A percentile compares a stretch with the other conserved stretches of the same genome.
phyloP scores from a whole-genome alignment of 2,113 vertebrate genomes.

The Pristiophorus japonicus region DNA sequence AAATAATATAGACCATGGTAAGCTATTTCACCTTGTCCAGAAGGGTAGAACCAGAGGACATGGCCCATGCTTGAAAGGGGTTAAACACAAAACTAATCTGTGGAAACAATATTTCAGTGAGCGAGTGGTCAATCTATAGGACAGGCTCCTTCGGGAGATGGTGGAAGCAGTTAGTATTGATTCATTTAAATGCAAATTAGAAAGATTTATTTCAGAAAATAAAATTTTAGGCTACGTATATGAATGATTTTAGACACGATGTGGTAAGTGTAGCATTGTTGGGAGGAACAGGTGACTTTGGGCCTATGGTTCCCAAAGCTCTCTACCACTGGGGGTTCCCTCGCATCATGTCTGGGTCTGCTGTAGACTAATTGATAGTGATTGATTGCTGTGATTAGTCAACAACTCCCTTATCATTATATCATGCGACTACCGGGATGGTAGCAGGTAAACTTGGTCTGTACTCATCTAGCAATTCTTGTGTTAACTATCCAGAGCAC shows the following conservation, averaged over 20 bases:
- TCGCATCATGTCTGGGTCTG: background rate
- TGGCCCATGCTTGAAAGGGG: background rate
- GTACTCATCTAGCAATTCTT: too few relatives aligned
- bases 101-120: background rate
- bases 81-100: background rate
- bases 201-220: too few relatives aligned
- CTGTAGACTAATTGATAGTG: background rate
- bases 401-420: too few relatives aligned
- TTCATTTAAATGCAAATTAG: too few relatives aligned
- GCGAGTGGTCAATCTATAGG: too few relatives aligned
- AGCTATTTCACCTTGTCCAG: background rate
- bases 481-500: too few relatives aligned
- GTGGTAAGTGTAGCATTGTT: too few relatives aligned
- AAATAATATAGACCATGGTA: background rate
- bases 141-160: background rate
- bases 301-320: too few relatives aligned
- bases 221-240: background rate
- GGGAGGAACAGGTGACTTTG: too few relatives aligned
- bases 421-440: too few relatives aligned
- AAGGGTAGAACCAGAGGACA: background rate
- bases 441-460: too few relatives aligned
- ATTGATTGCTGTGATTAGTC: background rate
- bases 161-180: background rate
- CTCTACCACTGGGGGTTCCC: background rate
- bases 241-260: background rate